phyloP scores from a whole-genome alignment of 2,888 invertebrate genomes.

The Polydrusus tereticollis region DNA sequence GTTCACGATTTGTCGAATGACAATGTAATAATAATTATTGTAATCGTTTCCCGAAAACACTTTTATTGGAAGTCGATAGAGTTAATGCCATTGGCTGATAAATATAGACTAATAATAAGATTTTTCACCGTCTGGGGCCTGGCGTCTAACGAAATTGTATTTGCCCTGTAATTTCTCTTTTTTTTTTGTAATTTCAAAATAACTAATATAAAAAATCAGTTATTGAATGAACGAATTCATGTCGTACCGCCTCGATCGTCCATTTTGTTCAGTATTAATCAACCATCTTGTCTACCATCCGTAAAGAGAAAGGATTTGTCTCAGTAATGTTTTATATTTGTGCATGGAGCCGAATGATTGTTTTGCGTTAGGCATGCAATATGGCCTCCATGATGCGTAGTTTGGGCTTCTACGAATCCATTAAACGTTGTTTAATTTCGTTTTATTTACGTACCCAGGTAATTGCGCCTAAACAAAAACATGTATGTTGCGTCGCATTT shows the following conservation, averaged over 20 bases:
- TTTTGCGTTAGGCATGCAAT: too few relatives aligned
- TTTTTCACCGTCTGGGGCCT: background rate
- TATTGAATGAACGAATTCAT: too few relatives aligned
- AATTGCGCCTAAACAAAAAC: constrained; percentile 14
- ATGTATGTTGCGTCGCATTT: constrained; percentile 26
- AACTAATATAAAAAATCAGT: background rate
- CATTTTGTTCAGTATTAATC: background rate
- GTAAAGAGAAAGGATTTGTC: constrained; percentile 1
- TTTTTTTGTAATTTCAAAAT: background rate
- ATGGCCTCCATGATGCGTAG: background rate
- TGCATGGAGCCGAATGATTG: too few relatives aligned
- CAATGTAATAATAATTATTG: constrained; percentile 1
- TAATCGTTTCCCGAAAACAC: background rate
- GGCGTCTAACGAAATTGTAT: too few relatives aligned
- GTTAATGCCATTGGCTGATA: background rate
- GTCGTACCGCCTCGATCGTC: background rate
- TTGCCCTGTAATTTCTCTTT: too few relatives aligned
- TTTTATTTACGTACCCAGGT: constrained; percentile 2
- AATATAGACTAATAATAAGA: background rate
- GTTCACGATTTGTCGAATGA: background rate
- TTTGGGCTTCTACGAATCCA: background rate
- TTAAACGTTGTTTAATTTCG: background rate
- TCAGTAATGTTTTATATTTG: too few relatives aligned
- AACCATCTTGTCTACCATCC: background rate
- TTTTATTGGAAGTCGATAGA: constrained; percentile 9